Evolutionary conservation across 2,113 vertebrate species (phyloP), one percentile per base, ranked within the genome.

Genomic region (Nicator chloris): DNA sequence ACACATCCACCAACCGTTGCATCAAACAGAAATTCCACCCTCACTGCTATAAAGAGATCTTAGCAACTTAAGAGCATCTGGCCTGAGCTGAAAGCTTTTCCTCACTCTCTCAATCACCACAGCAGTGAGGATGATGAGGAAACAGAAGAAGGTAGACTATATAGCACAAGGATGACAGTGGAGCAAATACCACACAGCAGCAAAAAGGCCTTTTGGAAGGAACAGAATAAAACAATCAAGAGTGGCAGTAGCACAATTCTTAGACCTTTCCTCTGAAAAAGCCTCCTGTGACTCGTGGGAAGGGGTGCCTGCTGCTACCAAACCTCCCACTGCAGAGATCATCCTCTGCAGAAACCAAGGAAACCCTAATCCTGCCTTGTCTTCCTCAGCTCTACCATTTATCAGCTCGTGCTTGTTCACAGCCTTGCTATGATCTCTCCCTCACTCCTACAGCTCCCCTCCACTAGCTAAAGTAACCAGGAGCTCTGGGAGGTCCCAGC

Each of bases 221-320:
- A 85, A 76, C 0, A 1, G 59, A 21, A 73, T 28, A 56, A 59
- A 61, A 42, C 3, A 0, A 94, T 60, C 72, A 60, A 30, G 51
- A 83, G 72, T 8, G 40, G 40, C 68, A 50, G 31, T 68, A 88
- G 80, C 3, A 0, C 82, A 93, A 22, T 84, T 80, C 85, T 90
- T 37, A 50, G 79, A 73, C 82, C 72, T 57, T 37, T 91, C 71
- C n/a, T 92, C 71, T 33, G 39, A 90, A 71, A 90, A 82, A 78
- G 76, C 68, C 49, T 95, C 85, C 66, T 23, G 65, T 94, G 82
- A 92, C 76, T 90, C 95, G 94, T 27, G 19, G 2, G 57, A 92
- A 92, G 93, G 83, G 95, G 88, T 57, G 68, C 31, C 51, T 86
- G 85, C 82, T 90, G 90, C 82, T 94, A 88, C 90, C 94, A 96